Base-by-base conservation (phyloP, 1,140 invertebrate species). In the Aethina tumida region DNA sequence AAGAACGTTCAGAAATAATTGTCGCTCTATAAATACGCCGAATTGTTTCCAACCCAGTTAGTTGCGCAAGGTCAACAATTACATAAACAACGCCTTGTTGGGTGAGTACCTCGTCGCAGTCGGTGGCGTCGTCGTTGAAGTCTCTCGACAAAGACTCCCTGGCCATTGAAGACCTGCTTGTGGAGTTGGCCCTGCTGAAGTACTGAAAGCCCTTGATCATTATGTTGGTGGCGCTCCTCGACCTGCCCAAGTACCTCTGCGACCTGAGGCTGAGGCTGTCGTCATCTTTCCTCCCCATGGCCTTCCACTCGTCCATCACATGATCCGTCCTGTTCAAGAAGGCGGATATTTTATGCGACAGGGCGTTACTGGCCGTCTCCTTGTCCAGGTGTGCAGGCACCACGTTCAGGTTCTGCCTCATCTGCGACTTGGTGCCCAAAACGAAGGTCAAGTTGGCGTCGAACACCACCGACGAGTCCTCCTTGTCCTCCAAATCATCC, bases 271-370 rank as follows among this genome's bases (percentile, higher is more conserved):
- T 49, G 20, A 65, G 59, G 19, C 67, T 39, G 13, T 69, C 41
- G 2, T 74, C 67, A 43, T 71, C 71, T 42, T 67, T 74, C 34
- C 70, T 70, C 0, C 77, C 76, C 4, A 79, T 47, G 35, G 71
- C 66, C 39, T 71, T 69, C 84, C 84, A 89, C 53, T 87, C 83
- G 45, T 89, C 80, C 73, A 84, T 83, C 0, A 87, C 74, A 56
- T 89, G 84, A 58, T 89, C 84, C 2, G 84, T 88, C 35, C 81
- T 73, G 52, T 76, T 75, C 5, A 90, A 62, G 49, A 90, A 90
- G 43, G 81, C 79, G 13, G 78, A 70, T 28, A 90, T 89, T 59
- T 81, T 83, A 16, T 69, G 71, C 2, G 74, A 75, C 13, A 90
- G 64, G 36, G 74, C 75, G 18, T 79, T 79, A 0, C 83, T 87